A percentile compares a stretch with the other conserved stretches of the same genome.
These are phyloP conservation scores for Zaprionus taronus DNA, from an alignment of 1,140 invertebrate species.

Conservation along the genomic window DNA sequence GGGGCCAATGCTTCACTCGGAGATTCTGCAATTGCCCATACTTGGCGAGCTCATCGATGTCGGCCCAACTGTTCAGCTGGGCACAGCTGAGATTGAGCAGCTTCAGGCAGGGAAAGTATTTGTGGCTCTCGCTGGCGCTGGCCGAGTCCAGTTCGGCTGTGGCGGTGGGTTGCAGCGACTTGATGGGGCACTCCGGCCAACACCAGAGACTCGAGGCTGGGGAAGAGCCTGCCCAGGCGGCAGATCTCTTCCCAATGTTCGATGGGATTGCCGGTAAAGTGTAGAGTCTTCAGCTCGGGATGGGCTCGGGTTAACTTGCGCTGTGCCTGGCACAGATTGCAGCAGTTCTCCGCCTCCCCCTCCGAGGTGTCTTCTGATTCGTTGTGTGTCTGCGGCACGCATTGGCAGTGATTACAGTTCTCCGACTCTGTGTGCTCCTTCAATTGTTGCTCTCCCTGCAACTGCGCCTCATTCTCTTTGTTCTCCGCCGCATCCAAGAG, in stretches of 20 bases:
- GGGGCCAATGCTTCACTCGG: constrained; percentile 89
- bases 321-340: constrained; percentile 31
- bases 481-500: constrained; percentile 75
- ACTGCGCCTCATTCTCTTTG: constrained; percentile 60
- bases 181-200: constrained; percentile 92
- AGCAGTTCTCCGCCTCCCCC: constrained; percentile 24
- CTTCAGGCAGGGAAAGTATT: constrained; percentile 87
- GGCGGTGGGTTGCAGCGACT: constrained; percentile 49
- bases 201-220: constrained; percentile 92
- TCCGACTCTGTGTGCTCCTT: constrained; percentile 18
- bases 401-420: constrained; percentile 26
- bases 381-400: constrained; percentile 48
- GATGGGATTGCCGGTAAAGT: constrained; percentile 94
- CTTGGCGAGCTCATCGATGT: constrained; percentile 92
- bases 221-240: constrained; percentile 93
- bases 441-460: background rate
- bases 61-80: constrained; percentile 92
- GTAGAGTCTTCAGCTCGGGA: constrained; percentile 89
- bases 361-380: constrained; percentile 31
- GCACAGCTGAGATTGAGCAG: constrained; percentile 94
- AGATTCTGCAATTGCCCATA: constrained; percentile 93
- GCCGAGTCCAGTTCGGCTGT: constrained; percentile 34
- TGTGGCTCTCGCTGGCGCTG: constrained; percentile 82
- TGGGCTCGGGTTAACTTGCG: constrained; percentile 85
- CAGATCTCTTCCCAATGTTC: constrained; percentile 92